Conservation (phyloP, 1,140 invertebrate genomes). For the Limonius californicus region DNA sequence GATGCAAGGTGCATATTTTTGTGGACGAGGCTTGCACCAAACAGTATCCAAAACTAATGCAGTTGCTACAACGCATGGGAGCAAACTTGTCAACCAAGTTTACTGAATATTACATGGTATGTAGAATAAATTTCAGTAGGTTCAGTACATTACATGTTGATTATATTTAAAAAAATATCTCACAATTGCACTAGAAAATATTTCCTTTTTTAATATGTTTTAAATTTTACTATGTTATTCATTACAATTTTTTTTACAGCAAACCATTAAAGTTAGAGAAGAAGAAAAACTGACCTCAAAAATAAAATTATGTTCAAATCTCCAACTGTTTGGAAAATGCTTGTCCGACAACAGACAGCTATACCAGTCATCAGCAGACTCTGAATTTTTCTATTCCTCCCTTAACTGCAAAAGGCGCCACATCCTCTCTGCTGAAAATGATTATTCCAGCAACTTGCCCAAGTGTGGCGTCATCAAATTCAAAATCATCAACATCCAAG, state of each 20-base stretch:
- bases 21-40: constrained; percentile 35
- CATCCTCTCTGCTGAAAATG: no score
- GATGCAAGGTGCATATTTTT: constrained; percentile 31
- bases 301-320: constrained; percentile 29
- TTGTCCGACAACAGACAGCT: constrained; percentile 28
- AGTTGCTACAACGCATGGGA: constrained; percentile 14
- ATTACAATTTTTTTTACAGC: neutral
- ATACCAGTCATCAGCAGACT: no score
- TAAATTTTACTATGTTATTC: no score
- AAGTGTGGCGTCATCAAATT: no score
- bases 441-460: no score
- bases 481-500: constrained; percentile 31
- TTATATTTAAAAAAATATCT: no score
- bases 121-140: no score
- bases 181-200: no score
- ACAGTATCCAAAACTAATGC: constrained; percentile 19
- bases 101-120: constrained; percentile 15
- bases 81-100: constrained; percentile 5
- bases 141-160: no score
- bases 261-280: constrained; percentile 26
- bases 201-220: no score
- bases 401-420: no score
- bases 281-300: constrained; percentile 25
- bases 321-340: constrained; percentile 37
- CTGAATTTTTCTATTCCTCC: no score